phyloP scores from a whole-genome alignment of 1,140 invertebrate species.

The Ceratina calcarata region DNA sequence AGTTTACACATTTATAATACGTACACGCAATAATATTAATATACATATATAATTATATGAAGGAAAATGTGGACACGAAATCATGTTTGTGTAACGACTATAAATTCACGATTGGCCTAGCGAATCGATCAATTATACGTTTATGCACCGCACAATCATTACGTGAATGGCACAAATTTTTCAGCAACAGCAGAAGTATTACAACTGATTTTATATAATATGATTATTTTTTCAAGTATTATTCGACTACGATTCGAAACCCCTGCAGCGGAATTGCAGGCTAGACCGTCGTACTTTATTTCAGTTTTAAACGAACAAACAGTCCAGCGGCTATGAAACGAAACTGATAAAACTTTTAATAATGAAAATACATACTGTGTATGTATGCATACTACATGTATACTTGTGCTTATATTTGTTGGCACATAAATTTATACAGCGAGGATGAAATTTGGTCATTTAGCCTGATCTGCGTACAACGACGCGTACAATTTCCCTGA shows the following conservation, averaged over 20 bases:
- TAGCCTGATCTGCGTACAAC: slow-evolving; percentile 24
- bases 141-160: slow-evolving; percentile 53
- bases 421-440: slow-evolving; percentile 23
- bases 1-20: slow-evolving; percentile 67
- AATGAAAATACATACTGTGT: background rate
- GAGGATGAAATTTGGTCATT: too few species aligned
- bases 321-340: slow-evolving; percentile 16
- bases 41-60: slow-evolving; percentile 46
- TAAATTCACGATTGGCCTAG: slow-evolving; percentile 41
- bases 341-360: background rate
- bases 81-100: slow-evolving; percentile 46
- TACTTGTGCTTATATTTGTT: slow-evolving; percentile 30
- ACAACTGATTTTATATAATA: slow-evolving; percentile 7
- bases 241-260: slow-evolving; percentile 1
- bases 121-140: slow-evolving; percentile 38
- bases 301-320: slow-evolving; percentile 14
- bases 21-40: slow-evolving; percentile 53
- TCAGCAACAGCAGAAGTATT: slow-evolving; percentile 12
- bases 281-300: background rate
- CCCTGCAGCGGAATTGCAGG: slow-evolving; percentile 10
- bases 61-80: slow-evolving; percentile 33
- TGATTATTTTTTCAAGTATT: slow-evolving; percentile 29
- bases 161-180: slow-evolving; percentile 49
- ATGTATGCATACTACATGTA: slow-evolving; percentile 25
- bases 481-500: slow-evolving; percentile 55